Conservation (phyloP, 1,140 invertebrate genomes). For the Mercenaria mercenaria region DNA sequence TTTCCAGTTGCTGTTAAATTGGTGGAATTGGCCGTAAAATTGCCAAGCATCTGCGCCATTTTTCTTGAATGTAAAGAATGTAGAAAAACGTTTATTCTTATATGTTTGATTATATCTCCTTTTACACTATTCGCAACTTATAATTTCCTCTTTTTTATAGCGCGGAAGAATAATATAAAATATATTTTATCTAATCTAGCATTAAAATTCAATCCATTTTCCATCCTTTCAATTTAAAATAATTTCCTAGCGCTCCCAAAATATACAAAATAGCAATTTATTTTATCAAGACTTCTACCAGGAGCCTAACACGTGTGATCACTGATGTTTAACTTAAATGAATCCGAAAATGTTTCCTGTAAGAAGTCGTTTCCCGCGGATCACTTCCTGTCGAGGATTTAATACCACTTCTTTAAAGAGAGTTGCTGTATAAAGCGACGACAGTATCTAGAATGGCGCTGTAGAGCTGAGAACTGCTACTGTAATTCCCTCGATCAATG, state of each 20-base stretch:
- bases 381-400: slow-evolving; percentile 18
- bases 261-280: neutral
- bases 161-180: too few species aligned
- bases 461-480: neutral
- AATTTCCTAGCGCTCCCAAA: neutral
- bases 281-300: neutral
- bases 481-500: slow-evolving; percentile 12
- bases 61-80: too few species aligned
- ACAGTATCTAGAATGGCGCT: neutral
- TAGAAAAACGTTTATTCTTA: neutral
- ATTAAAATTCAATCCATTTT: neutral
- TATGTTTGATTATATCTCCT: neutral
- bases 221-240: neutral
- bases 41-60: neutral
- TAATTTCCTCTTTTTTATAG: too few species aligned
- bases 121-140: too few species aligned
- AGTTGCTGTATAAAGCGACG: neutral
- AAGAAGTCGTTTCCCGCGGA: slow-evolving; percentile 2
- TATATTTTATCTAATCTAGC: too few species aligned
- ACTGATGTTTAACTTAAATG: slow-evolving; percentile 34
- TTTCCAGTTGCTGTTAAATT: neutral
- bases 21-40: neutral
- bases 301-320: neutral
- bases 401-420: neutral
- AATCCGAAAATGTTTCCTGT: slow-evolving; percentile 10